phyloP scores from a whole-genome alignment of 2,888 invertebrate species.

The Dorcus hopei region DNA sequence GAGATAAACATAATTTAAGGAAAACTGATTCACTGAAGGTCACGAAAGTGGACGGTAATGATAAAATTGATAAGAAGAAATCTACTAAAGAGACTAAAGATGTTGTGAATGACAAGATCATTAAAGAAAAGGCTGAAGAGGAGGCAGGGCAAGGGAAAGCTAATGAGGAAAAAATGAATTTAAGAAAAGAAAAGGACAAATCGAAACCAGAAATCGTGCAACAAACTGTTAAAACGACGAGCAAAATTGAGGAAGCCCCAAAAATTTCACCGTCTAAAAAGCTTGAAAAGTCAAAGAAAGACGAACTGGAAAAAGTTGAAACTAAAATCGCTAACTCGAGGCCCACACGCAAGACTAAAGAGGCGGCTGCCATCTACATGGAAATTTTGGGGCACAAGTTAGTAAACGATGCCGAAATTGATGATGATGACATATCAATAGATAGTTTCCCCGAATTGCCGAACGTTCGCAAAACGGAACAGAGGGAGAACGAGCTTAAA shows the following conservation, averaged over 20 bases:
- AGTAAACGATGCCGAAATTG: slow-evolving; percentile 59
- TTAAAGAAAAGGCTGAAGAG: background rate
- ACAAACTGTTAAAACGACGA: background rate
- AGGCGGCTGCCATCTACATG: slow-evolving; percentile 72
- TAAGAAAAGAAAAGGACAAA: background rate
- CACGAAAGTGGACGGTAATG: too few species aligned
- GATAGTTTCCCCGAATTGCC: slow-evolving; percentile 68
- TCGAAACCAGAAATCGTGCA: background rate
- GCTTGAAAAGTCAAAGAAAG: slow-evolving; percentile 7
- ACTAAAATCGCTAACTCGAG: slow-evolving; percentile 34
- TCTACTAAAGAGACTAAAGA: background rate
- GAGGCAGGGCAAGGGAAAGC: background rate
- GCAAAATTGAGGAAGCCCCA: background rate
- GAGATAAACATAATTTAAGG: background rate
- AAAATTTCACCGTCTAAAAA: slow-evolving; percentile 3
- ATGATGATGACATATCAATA: slow-evolving; percentile 61
- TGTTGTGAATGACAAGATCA: background rate
- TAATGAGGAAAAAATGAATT: slow-evolving; percentile 1
- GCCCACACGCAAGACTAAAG: slow-evolving; percentile 70
- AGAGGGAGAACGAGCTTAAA: slow-evolving; percentile 59
- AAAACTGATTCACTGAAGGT: background rate
- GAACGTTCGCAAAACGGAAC: slow-evolving; percentile 60
- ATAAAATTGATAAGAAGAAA: background rate
- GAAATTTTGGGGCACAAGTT: slow-evolving; percentile 69
- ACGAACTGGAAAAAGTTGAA: slow-evolving; percentile 6